Base-by-base conservation (phyloP, 2,113 vertebrate species). In the Microtus oregoni region DNA sequence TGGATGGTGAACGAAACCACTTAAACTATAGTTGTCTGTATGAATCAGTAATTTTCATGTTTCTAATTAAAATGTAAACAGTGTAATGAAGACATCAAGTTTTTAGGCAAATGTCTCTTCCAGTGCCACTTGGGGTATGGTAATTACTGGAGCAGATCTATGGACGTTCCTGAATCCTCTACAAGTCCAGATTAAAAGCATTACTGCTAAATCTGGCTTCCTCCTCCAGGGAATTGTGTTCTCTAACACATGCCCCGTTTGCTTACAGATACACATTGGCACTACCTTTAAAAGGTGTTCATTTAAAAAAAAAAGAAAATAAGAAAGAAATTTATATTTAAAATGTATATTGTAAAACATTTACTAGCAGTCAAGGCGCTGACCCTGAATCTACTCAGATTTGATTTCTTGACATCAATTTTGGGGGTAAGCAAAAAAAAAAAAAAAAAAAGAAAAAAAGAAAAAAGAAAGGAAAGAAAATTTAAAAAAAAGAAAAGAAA, bases 31-130 rank as follows among this genome's bases (percentile, higher is more conserved):
- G 98, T 98, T 98, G 98, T 98, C 98, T 96, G 86, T 98, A 99
- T 98, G 98, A 99, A 99, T 98, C 98, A 98, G 98, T 99, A 99
- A 99, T 99, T 99, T 99, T 99, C 98, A 98, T 98, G 99, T 98
- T 99, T 99, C 99, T 99, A 99, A 99, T 99, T 99, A 99, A 99
- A 99, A 99, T 99, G 99, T 99, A 99, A 99, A 99, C 99, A 99
- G 98, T 98, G 98, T 99, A 99, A 99, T 99, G 99, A 99, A 99
- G 99, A 99, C 99, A 99, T 99, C 99, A 99, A 99, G 99, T 99
- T 99, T 99, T 99, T 99, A 99, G 99, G 99, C 99, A 99, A 99
- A 99, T 98, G 99, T 99, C 98, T 99, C 98, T 98, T 98, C 97
- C 98, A 98, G 98, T 99, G 99, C 99, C 99, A 99, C 99, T 99